These are phyloP conservation scores for Scrobipalpa costella DNA, from an alignment of 2,888 invertebrate species.

Conservation along the genomic window DNA sequence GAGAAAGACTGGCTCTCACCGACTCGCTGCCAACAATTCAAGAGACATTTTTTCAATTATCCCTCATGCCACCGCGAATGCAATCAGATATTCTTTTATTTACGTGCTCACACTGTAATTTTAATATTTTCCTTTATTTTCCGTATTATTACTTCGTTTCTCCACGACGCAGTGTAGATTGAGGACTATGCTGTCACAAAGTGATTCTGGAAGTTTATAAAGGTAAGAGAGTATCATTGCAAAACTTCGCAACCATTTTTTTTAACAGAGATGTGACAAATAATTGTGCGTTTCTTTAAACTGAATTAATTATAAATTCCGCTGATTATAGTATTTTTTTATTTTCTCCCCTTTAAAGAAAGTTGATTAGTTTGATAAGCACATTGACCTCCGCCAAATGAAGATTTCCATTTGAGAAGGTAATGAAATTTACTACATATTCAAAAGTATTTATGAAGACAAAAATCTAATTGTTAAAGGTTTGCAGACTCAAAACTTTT, in stretches of 20 bases:
- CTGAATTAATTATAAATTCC: too few relatives aligned
- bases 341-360: too few relatives aligned
- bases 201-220: background rate
- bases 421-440: too few relatives aligned
- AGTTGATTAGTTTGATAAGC: too few relatives aligned
- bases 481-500: slow-evolving; percentile 7
- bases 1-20: slow-evolving; percentile 30
- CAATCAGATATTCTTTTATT: slow-evolving; percentile 65
- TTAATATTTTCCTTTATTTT: slow-evolving; percentile 42
- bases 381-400: too few relatives aligned
- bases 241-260: too few relatives aligned
- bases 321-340: too few relatives aligned
- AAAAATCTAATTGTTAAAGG: background rate
- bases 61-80: slow-evolving; percentile 58
- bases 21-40: slow-evolving; percentile 59
- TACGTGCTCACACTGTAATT: slow-evolving; percentile 50
- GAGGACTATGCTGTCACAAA: background rate
- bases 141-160: slow-evolving; percentile 29
- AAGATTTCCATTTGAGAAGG: too few relatives aligned
- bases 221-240: background rate
- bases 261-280: too few relatives aligned
- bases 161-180: background rate
- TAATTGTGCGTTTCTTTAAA: too few relatives aligned
- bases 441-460: too few relatives aligned
- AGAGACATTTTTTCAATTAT: slow-evolving; percentile 77